Evolutionary conservation across 2,797 vertebrate species (phyloP), one percentile per base, ranked within the genome.

Genomic region (Orientallactaga sibirica): DNA sequence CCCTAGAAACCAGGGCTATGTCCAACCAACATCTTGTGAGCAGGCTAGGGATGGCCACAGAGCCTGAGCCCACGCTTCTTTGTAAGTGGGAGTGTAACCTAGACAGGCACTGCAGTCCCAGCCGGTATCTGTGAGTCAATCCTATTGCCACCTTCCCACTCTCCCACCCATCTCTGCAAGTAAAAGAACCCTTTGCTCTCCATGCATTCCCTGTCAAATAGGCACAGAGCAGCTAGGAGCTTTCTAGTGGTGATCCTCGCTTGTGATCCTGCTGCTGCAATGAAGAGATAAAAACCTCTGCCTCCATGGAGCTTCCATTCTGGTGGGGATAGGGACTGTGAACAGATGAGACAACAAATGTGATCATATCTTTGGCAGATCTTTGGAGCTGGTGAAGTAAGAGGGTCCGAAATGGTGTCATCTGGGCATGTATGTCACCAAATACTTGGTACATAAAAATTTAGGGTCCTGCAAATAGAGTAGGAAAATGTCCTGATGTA

Each of bases 61-160:
- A 71, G 37, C 48, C 33, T 0, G 1, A 58, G 8, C 16, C 27
- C 18, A 37, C 2, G 16, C 6, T 7, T 64, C 25, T 25, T 62
- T 62, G 29, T 16, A 93, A 27, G 81, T 27, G 5, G 25, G 19
- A 22, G 4, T 8, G 0, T 19, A 61, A 8, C 37, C 18, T 24
- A 15, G 1, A 41, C 0, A 27, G 24, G 10, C 19, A 55, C 67
- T 27, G 41, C 43, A 7, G 55, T 58, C 55, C 55, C 16, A 74
- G 6, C 20, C 10, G 0, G 2, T 0, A 14, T 24, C 25, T 24
- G 15, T 1, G 3, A 84, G 24, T 18, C 27, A 55, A 2, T 3
- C n/a, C 55, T 43, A 27, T 0, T 0, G 0, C 1, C 11, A 52
- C 29, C 20, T 10, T 27, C 71, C 62, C 18, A 10, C 0, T 12